Evolutionary conservation across 2,113 vertebrate species (phyloP), one percentile per base, ranked within the genome.

Genomic region (Paracanthobrama guichenoti): DNA sequence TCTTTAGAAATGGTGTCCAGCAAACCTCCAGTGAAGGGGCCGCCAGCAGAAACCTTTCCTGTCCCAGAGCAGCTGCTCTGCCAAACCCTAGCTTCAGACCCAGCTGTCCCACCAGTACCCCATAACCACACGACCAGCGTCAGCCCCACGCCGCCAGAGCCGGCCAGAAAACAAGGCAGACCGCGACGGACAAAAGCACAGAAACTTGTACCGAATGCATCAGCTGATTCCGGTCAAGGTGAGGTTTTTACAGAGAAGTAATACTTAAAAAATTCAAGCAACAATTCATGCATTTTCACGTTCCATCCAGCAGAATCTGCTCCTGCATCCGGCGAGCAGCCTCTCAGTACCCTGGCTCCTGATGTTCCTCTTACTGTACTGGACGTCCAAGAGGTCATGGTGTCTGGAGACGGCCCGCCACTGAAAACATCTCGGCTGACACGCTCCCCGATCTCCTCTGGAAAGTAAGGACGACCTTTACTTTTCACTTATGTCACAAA

Each of bases 181-280:
- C 95, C 95, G 2, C 96, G 97, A 74, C 97, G 95, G 86, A 87
- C 92, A 9, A 97, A 95, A 92, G 88, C 89, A 7, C 89, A 94
- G 28, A 95, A 94, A 90, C 64, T 82, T 0, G 91, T 94, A 86
- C 87, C 93, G 12, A 84, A 93, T 1, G 50, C 91, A 79, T 0
- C 71, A 73, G 12, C 85, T 78, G 74, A 81, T 77, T 88, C 60
- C 81, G 91, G 88, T 9, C 84, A 93, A 94, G 96, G 97, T 99
- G 84, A 95, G 91, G 26, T 50, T 53, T 75, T 53, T 24, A 11
- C 39, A 24, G 22, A 46, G 13, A 73, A 24, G 22, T 72, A 44
- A n/a, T 39, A n/a, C 18, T 31, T 18, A 13, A 11, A 6, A n/a
- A 44, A 44, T 44, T 8, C 22, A 46, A 26, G 46, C 0, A 79